Conservation (phyloP, 1,140 invertebrate species). For the Drosophila ogumai region DNA sequence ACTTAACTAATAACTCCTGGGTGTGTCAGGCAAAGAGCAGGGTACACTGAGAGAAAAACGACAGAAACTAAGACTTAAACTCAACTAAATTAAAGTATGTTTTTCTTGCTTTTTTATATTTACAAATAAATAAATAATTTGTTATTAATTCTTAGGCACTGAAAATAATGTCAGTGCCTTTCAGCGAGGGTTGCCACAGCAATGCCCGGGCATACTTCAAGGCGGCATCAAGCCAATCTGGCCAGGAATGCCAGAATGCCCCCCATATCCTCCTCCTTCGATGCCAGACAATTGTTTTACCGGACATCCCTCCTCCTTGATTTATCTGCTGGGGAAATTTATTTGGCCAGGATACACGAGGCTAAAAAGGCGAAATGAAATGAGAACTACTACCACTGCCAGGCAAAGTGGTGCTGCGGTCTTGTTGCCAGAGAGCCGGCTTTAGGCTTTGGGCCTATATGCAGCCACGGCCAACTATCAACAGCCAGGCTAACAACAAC, state of each 20-base stretch:
- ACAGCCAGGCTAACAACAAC: conserved; percentile 17
- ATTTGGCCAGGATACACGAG: conserved; percentile 46
- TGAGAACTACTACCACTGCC: conserved; percentile 22
- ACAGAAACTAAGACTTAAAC: accelerated
- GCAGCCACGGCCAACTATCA: conserved; percentile 4
- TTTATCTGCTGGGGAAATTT: conserved; percentile 62
- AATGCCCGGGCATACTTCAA: conserved; percentile 7
- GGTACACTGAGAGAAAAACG: background rate
- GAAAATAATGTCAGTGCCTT: conserved; percentile 1
- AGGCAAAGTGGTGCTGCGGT: conserved; percentile 32
- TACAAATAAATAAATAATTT: no score
- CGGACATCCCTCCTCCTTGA: conserved; percentile 35
- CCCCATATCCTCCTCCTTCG: background rate
- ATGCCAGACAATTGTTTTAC: conserved; percentile 44
- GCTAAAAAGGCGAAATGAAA: conserved; percentile 55
- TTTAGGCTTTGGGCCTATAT: conserved; percentile 1
- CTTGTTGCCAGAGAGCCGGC: conserved; percentile 4
- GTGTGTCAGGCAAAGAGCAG: conserved; percentile 3
- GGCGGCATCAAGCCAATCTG: conserved; percentile 5
- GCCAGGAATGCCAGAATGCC: background rate
- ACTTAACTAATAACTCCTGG: conserved; percentile 60
- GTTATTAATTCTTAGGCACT: no score
- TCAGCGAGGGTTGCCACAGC: conserved; percentile 39
- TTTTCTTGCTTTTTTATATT: background rate
- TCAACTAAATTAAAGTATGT: background rate